Evolutionary conservation across 2,888 invertebrate genomes (phyloP).

Genomic region (Meiosimyza decipiens): DNA sequence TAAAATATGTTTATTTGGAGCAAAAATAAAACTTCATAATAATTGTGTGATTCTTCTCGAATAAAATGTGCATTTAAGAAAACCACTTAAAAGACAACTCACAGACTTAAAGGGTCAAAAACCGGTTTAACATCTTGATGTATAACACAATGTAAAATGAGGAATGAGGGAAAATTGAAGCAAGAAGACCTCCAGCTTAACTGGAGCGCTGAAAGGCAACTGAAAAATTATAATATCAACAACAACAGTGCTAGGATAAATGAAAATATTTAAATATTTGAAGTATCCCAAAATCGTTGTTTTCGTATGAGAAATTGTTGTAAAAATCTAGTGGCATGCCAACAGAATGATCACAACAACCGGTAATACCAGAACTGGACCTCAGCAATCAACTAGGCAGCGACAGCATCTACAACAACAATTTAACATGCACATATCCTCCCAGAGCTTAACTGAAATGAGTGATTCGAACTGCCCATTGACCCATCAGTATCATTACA

Average conservation of each 20-base stretch:
- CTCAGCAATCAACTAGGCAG: constrained; percentile 23
- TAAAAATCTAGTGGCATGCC: background rate
- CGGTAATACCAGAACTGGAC: constrained; percentile 13
- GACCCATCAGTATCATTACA: constrained; percentile 65
- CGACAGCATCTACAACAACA: constrained; percentile 12
- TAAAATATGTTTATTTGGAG: no score
- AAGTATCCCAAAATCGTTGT: background rate
- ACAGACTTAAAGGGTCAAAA: constrained; percentile 24
- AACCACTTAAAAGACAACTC: no score
- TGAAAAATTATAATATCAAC: background rate
- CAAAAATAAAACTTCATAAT: no score
- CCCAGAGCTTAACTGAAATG: constrained; percentile 73
- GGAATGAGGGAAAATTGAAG: no score
- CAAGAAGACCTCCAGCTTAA: background rate
- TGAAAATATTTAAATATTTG: background rate
- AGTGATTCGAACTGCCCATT: constrained; percentile 50
- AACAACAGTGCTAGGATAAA: background rate
- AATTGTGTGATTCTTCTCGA: no score
- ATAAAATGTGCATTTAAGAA: no score
- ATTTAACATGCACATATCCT: constrained; percentile 63
- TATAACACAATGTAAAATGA: no score
- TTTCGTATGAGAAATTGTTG: background rate
- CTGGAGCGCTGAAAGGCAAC: background rate
- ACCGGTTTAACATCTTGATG: constrained; percentile 20
- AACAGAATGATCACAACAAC: constrained; percentile 27